Conservation (phyloP, 2,888 invertebrate species). For the Heliconius erato region DNA sequence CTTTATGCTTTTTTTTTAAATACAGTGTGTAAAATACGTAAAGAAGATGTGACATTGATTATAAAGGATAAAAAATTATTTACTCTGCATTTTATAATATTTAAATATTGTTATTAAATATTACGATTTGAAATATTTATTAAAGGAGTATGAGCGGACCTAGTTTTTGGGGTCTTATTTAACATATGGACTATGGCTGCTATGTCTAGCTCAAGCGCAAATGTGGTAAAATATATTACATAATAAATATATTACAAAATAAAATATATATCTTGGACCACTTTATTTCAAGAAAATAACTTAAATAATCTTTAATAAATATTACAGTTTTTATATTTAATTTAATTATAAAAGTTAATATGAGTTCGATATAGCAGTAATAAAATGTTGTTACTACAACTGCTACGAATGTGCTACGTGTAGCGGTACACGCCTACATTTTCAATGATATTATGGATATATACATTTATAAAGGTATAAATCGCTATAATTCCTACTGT, state of each 20-base stretch:
- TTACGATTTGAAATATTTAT: too few species aligned
- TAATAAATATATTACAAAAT: too few species aligned
- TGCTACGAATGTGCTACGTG: slow-evolving; percentile 31
- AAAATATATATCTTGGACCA: too few species aligned
- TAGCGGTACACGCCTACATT: not conserved
- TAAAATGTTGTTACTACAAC: not conserved
- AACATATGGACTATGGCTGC: too few species aligned
- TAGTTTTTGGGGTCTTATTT: too few species aligned
- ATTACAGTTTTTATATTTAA: not conserved
- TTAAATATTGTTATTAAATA: too few species aligned
- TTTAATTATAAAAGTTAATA: not conserved
- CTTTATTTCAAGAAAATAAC: too few species aligned
- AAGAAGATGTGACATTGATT: not conserved
- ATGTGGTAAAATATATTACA: too few species aligned
- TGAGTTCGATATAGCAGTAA: not conserved
- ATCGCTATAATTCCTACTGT: not conserved
- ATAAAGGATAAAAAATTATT: not conserved
- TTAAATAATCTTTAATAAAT: not conserved
- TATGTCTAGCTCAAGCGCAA: too few species aligned
- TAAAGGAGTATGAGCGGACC: too few species aligned
- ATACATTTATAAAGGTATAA: not conserved
- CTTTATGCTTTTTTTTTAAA: not conserved
- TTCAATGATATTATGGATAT: not conserved
- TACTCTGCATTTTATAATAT: too few species aligned
- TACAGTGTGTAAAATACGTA: not conserved